phyloP scores from a whole-genome alignment of 2,797 vertebrate species.

The Cetoscarus ocellatus region DNA sequence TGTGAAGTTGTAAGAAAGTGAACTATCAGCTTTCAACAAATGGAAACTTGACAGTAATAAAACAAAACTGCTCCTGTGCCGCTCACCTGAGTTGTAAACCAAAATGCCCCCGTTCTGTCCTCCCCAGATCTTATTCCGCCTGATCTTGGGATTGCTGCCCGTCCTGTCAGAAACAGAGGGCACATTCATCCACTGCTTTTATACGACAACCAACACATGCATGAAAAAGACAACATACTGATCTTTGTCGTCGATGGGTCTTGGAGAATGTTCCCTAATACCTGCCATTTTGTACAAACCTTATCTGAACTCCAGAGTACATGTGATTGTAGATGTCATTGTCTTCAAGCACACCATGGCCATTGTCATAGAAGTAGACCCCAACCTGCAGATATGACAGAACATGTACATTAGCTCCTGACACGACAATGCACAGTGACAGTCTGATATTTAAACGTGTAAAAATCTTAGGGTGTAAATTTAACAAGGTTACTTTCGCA shows the following conservation, averaged over 20 bases:
- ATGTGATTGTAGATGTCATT: constrained; percentile 99
- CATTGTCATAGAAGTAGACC: constrained; percentile 99
- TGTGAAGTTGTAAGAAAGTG: too few species aligned
- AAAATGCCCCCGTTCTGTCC: constrained; percentile 99
- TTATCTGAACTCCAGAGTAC: constrained; percentile 99
- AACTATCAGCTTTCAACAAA: too few species aligned
- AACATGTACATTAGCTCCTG: not conserved
- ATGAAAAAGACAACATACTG: too few species aligned
- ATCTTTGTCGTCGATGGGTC: not conserved
- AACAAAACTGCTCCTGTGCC: too few species aligned
- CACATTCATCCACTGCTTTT: not conserved
- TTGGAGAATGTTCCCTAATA: not conserved
- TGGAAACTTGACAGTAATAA: too few species aligned
- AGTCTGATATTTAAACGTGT: not conserved
- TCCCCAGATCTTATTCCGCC: constrained; percentile 99
- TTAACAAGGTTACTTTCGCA: too few species aligned
- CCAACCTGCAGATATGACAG: constrained; percentile 85
- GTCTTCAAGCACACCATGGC: constrained; percentile 98
- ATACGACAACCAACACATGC: too few species aligned
- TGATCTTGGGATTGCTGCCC: constrained; percentile 99
- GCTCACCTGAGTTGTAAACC: constrained; percentile 97
- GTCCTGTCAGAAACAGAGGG: constrained; percentile 85
- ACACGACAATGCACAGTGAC: not conserved
- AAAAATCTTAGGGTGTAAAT: too few species aligned
- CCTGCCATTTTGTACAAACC: constrained; percentile 81